phyloP scores from a whole-genome alignment of 2,113 vertebrate genomes.

The Cepphus grylle region DNA sequence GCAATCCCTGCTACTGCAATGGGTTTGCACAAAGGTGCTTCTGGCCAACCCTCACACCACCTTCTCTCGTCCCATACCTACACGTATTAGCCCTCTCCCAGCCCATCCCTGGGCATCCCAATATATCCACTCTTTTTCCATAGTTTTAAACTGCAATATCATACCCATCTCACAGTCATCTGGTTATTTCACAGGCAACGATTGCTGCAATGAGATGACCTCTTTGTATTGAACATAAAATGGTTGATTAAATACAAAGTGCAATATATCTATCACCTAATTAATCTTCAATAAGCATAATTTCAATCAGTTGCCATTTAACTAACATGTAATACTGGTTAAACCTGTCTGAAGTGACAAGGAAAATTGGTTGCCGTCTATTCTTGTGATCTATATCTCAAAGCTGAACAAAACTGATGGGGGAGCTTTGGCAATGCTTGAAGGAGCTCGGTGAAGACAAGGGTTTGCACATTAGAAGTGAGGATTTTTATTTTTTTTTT shows the following conservation, averaged over 20 bases:
- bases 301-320: not conserved
- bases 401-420: rapidly evolving
- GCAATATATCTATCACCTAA: not conserved
- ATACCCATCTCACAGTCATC: not conserved
- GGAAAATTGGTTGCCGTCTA: not conserved
- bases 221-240: not conserved
- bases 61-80: not conserved
- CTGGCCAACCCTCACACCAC: not conserved
- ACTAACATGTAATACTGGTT: not conserved
- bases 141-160: not conserved
- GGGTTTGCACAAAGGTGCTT: not conserved
- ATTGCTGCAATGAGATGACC: not conserved
- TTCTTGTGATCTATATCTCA: not conserved
- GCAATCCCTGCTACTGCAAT: rapidly evolving
- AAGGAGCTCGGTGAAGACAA: not conserved
- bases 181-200: not conserved
- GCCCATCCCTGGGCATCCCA: not conserved
- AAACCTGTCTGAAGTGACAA: not conserved
- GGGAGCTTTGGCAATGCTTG: not conserved
- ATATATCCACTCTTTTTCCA: not conserved
- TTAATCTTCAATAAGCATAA: not conserved
- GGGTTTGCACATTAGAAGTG: not conserved
- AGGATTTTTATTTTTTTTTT: not conserved
- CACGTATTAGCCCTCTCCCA: not conserved
- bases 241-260: not conserved